A percentile compares a stretch with the other conserved stretches of the same genome.
These are phyloP conservation scores for Tiliacea aurago DNA, from an alignment of 2,888 invertebrate genomes.

Conservation along the genomic window DNA sequence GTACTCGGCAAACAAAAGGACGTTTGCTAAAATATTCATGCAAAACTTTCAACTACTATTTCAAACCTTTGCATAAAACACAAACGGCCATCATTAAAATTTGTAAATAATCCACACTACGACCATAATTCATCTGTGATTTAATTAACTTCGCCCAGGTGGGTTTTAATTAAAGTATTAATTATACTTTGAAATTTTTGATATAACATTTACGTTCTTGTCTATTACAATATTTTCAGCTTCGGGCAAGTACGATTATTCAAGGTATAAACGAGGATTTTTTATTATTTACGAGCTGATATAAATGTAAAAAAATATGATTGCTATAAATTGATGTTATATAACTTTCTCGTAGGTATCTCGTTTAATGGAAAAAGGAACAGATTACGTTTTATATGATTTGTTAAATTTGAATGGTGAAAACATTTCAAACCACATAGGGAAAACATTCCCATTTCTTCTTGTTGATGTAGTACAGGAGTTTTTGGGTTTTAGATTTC, in stretches of 20 bases:
- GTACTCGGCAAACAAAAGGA: conserved; percentile 29
- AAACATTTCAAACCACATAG: background rate
- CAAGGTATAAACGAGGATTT: conserved; percentile 11
- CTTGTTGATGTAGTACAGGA: background rate
- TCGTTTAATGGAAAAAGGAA: conserved; percentile 45
- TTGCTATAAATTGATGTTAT: conserved; percentile 43
- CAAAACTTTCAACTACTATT: conserved; percentile 40
- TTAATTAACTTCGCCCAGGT: conserved; percentile 56
- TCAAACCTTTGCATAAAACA: conserved; percentile 41
- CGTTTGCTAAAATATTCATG: conserved; percentile 40
- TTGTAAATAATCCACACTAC: conserved; percentile 47
- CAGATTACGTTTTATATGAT: conserved; percentile 26
- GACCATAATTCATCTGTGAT: conserved; percentile 57
- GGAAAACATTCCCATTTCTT: conserved; percentile 8
- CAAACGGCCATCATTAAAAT: conserved; percentile 49
- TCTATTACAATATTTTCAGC: conserved; percentile 37
- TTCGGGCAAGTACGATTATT: conserved; percentile 19
- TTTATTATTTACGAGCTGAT: conserved; percentile 39
- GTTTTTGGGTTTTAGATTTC: background rate
- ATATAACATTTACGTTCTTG: conserved; percentile 32
- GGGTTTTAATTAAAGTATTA: conserved; percentile 58
- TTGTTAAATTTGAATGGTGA: conserved; percentile 29
- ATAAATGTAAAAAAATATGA: conserved; percentile 51
- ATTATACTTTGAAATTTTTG: conserved; percentile 54
- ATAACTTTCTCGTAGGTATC: conserved; percentile 40